phyloP scores from a whole-genome alignment of 2,888 invertebrate genomes.

The Sipha maydis region DNA sequence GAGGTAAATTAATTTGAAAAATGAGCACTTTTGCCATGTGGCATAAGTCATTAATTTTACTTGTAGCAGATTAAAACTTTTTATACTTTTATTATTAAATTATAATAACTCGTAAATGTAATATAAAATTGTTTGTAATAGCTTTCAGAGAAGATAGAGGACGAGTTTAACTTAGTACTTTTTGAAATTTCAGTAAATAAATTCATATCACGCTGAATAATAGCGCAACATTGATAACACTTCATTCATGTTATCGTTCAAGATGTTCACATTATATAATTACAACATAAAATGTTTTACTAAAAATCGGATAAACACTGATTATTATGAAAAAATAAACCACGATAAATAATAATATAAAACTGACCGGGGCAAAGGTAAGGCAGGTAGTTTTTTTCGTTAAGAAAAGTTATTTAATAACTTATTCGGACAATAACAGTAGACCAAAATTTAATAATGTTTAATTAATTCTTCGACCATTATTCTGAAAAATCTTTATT shows the following conservation, averaged over 20 bases:
- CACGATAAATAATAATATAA: neutral
- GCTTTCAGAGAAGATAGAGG: neutral
- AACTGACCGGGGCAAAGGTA: neutral
- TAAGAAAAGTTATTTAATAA: constrained; percentile 8
- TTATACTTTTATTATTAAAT: constrained; percentile 35
- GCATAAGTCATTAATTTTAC: constrained; percentile 35
- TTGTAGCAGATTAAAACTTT: constrained; percentile 15
- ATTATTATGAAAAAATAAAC: neutral
- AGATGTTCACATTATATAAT: neutral
- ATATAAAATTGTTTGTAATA: constrained; percentile 30
- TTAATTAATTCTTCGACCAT: neutral
- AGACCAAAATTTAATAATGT: neutral
- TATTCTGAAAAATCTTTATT: neutral
- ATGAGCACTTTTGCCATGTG: constrained; percentile 12
- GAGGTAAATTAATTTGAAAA: constrained; percentile 1
- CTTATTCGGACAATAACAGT: neutral
- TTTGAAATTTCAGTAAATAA: neutral
- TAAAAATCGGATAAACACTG: neutral
- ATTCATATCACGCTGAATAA: neutral
- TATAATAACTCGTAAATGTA: constrained; percentile 17
- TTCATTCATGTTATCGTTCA: neutral
- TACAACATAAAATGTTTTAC: neutral
- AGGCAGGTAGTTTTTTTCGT: neutral
- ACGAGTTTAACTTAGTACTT: neutral
- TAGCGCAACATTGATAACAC: neutral